Evolutionary conservation across 2,888 invertebrate genomes (phyloP).

Genomic region (Macaria notata): DNA sequence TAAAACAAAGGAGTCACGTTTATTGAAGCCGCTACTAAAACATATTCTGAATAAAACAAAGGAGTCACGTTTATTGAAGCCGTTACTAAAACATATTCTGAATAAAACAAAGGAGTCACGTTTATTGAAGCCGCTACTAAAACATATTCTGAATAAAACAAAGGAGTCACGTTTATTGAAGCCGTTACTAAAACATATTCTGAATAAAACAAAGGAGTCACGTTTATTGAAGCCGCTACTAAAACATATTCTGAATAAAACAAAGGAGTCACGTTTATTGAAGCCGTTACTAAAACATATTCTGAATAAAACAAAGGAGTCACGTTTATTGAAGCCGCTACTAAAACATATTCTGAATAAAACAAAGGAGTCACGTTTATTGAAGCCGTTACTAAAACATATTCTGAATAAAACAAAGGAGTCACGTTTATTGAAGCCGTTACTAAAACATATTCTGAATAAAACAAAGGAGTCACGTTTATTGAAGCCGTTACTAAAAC

Average conservation of each 20-base stretch:
- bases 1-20: too few relatives aligned
- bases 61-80: too few relatives aligned
- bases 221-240: too few relatives aligned
- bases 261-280: too few relatives aligned
- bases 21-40: not conserved
- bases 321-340: too few relatives aligned
- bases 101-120: too few relatives aligned
- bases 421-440: too few relatives aligned
- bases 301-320: constrained; percentile 8
- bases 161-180: too few relatives aligned
- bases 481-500: not conserved
- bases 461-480: too few relatives aligned
- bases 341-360: not conserved
- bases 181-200: not conserved
- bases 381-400: not conserved
- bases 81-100: not conserved
- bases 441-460: not conserved
- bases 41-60: constrained; percentile 3
- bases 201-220: constrained; percentile 10
- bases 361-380: too few relatives aligned
- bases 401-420: constrained; percentile 6
- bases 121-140: too few relatives aligned
- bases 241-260: constrained; percentile 2
- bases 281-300: not conserved
- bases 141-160: constrained; percentile 4